Evolutionary conservation across 2,797 vertebrate species (phyloP), one percentile per base, ranked within the genome.

Genomic region (Chaetophractus vellerosus): DNA sequence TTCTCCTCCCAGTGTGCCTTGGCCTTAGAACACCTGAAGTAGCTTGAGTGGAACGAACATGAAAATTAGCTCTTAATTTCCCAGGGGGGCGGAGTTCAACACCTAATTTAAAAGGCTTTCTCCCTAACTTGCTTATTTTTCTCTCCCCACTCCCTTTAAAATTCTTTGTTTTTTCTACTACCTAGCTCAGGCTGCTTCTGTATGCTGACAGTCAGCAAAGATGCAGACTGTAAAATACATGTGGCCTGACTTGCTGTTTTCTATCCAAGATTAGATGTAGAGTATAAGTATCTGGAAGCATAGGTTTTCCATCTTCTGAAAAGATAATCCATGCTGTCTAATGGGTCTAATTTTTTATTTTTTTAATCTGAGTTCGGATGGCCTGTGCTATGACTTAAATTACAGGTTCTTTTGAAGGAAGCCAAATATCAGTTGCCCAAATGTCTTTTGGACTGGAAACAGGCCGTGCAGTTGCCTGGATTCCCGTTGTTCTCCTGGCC

Each of bases 391-490:
- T 61, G 68, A 78, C 76, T 86, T 92, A 48, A 78, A 66, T 69
- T 69, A 88, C 11, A 55, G 38, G 6, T 89, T 92, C 63, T 71
- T 93, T 83, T 87, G 80, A 80, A 84, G 4, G 59, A 31, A 93
- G 71, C 7, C 41, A 87, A 82, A 57, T 23, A 21, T 45, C 93
- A 88, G 82, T 21, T 50, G 18, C 59, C 11, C 66, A 61, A 57
- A 36, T 6, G 38, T 28, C 74, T 33, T 75, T 48, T 7, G 7
- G 59, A 36, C 24, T 90, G 78, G 57, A 82, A 61, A 19, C 2
- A n/a, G 16, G 31, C 68, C 48, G 41, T 9, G 21, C 38, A 28
- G 16, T 48, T n/a, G 38, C 92, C 63, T 14, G 24, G 31, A 26
- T 66, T 55, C 74, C 8, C 1, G 1, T 11, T 26, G 16, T 31